Evolutionary conservation across 2,888 invertebrate species (phyloP).

Genomic region (Melipona beecheii): DNA sequence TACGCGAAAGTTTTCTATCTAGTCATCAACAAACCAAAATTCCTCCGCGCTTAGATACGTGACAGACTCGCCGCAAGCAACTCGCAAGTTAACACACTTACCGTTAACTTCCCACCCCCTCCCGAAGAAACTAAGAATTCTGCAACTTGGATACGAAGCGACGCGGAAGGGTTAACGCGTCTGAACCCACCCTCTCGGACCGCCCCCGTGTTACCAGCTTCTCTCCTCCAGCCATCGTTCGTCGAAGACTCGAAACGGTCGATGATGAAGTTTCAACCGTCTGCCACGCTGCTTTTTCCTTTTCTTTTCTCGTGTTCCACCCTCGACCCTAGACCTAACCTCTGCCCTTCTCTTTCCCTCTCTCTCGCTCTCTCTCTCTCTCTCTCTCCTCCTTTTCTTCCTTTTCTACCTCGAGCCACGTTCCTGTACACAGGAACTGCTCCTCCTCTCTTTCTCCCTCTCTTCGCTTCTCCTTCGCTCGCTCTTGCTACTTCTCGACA

Average conservation of each 20-base stretch:
- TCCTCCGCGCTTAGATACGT: background rate
- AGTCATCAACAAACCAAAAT: background rate
- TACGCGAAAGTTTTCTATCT: too few species aligned
- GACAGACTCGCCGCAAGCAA: background rate
- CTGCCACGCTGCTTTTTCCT: constrained; percentile 57
- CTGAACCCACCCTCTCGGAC: constrained; percentile 25
- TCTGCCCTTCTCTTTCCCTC: background rate
- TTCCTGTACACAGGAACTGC: constrained; percentile 7
- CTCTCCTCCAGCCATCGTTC: constrained; percentile 38
- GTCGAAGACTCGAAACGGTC: constrained; percentile 61
- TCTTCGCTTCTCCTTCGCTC: background rate
- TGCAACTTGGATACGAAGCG: background rate
- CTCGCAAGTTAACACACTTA: constrained; percentile 4
- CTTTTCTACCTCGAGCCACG: constrained; percentile 3
- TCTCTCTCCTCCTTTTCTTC: background rate
- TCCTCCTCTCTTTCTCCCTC: constrained; percentile 12
- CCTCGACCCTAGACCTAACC: constrained; percentile 33
- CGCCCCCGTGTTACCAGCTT: constrained; percentile 4
- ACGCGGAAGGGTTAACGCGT: constrained; percentile 39
- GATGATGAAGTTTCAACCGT: constrained; percentile 72
- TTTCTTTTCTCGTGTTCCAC: constrained; percentile 42
- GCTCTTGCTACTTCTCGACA: constrained; percentile 39
- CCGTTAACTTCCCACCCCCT: background rate
- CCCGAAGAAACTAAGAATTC: background rate
- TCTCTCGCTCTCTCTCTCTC: background rate